phyloP scores from a whole-genome alignment of 2,797 vertebrate genomes.

The Falco rusticolus region DNA sequence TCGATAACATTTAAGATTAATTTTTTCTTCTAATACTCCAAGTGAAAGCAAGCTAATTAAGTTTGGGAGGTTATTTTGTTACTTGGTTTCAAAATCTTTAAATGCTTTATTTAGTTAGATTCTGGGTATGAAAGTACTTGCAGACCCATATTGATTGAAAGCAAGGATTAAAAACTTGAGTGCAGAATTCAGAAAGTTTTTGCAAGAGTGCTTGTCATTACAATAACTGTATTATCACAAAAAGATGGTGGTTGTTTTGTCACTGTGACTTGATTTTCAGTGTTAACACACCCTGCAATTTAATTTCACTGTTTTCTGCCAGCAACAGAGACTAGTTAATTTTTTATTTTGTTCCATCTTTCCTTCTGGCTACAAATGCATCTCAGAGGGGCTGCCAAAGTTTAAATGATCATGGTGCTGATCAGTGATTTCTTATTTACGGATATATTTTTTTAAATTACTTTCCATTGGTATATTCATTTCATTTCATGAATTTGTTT shows the following conservation, averaged over 20 bases:
- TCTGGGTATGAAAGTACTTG: neutral
- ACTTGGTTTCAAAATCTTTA: neutral
- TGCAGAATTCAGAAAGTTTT: conserved; percentile 13
- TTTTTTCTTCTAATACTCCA: neutral
- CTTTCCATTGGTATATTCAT: conserved; percentile 41
- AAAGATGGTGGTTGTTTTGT: conserved; percentile 12
- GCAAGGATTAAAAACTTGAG: neutral
- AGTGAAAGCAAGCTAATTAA: neutral
- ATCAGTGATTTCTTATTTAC: conserved; percentile 62
- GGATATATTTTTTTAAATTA: conserved; percentile 31
- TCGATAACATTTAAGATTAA: neutral
- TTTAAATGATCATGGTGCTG: conserved; percentile 62
- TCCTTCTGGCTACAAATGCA: conserved; percentile 62
- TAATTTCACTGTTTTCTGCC: conserved; percentile 55
- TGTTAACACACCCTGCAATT: conserved; percentile 38
- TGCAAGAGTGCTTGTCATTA: neutral
- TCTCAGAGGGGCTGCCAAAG: conserved; percentile 47
- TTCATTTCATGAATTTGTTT: conserved; percentile 28
- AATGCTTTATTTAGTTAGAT: neutral
- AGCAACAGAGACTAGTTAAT: conserved; percentile 29
- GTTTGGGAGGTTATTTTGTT: neutral
- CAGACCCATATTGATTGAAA: neutral
- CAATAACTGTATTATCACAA: neutral
- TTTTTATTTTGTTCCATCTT: conserved; percentile 59
- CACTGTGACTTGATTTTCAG: conserved; percentile 54